Percentiles rank a stretch among this genome's conserved stretches.
These are phyloP conservation scores for Andricus grossulariae DNA, from an alignment of 1,140 invertebrate species.

Conservation along the genomic window DNA sequence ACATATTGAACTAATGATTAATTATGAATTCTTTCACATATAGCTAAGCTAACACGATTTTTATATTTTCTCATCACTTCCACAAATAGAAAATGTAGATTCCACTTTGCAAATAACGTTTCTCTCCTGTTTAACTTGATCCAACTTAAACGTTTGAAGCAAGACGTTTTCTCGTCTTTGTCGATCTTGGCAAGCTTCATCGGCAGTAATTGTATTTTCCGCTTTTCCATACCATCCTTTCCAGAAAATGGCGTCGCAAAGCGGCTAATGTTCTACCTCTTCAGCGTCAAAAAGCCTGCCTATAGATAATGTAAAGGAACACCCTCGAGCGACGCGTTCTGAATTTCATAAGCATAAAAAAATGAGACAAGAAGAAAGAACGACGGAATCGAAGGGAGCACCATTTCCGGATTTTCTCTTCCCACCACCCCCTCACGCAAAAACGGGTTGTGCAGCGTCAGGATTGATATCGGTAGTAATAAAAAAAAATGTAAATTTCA, in stretches of 20 bases:
- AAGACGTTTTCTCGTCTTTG: constrained; percentile 3
- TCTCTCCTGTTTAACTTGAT: not conserved
- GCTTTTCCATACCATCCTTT: constrained; percentile 6
- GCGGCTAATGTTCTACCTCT: constrained; percentile 11
- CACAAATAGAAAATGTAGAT: not conserved
- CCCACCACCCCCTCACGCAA: not conserved
- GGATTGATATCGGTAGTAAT: constrained; percentile 56
- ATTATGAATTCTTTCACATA: too few relatives aligned
- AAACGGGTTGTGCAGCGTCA: constrained; percentile 31
- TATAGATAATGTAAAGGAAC: not conserved
- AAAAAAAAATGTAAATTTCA: constrained; percentile 66
- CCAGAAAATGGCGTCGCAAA: constrained; percentile 8
- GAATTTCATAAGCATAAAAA: constrained; percentile 11
- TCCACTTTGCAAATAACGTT: not conserved
- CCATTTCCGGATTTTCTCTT: constrained; percentile 36
- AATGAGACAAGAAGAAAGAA: not conserved
- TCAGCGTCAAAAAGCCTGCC: constrained; percentile 4
- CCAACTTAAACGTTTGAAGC: constrained; percentile 9
- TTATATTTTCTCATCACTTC: too few relatives aligned
- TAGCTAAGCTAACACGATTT: too few relatives aligned
- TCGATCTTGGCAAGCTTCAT: constrained; percentile 15
- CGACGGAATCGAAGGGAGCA: not conserved
- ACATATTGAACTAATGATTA: too few relatives aligned
- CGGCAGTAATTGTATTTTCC: constrained; percentile 21
- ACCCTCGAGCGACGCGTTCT: constrained; percentile 16